Evolutionary conservation across 53 echinoderm and acorn worm genomes (phyloP).

Genomic region (Arbacia lixula): DNA sequence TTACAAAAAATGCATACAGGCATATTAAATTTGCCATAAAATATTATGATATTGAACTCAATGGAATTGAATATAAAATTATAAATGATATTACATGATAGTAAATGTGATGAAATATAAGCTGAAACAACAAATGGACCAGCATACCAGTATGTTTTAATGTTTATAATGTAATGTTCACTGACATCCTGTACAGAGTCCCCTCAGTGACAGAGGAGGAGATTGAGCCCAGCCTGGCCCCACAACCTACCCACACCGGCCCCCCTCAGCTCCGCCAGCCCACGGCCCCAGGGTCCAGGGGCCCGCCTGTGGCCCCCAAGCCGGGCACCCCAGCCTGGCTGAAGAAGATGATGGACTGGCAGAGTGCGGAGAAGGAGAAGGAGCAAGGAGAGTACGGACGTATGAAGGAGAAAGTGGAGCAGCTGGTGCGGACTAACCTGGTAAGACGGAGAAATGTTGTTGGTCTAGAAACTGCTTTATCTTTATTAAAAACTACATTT

Average conservation of each 20-base stretch:
- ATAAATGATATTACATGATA: too few relatives aligned
- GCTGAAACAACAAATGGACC: too few relatives aligned
- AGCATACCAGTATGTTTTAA: too few relatives aligned
- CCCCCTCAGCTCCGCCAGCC: conserved; percentile 63
- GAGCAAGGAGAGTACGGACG: conserved; percentile 68
- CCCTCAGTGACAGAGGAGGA: background rate
- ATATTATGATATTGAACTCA: too few relatives aligned
- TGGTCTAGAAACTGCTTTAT: too few relatives aligned
- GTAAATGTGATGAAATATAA: too few relatives aligned
- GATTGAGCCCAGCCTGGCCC: background rate
- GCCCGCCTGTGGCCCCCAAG: conserved; percentile 69
- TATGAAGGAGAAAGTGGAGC: conserved; percentile 64
- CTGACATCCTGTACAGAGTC: background rate
- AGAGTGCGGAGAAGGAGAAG: conserved; percentile 86
- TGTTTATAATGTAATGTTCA: background rate
- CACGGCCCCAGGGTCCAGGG: conserved; percentile 38
- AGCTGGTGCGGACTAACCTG: conserved; percentile 38
- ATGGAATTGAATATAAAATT: too few relatives aligned
- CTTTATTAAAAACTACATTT: too few relatives aligned
- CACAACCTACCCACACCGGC: conserved; percentile 13
- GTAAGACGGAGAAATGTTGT: too few relatives aligned
- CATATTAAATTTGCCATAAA: too few relatives aligned
- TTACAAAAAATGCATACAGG: too few relatives aligned
- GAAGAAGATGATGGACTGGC: conserved; percentile 94
- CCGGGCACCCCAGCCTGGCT: conserved; percentile 90